Evolutionary conservation across 2,888 invertebrate genomes (phyloP).

Genomic region (Drosophila conformis): DNA sequence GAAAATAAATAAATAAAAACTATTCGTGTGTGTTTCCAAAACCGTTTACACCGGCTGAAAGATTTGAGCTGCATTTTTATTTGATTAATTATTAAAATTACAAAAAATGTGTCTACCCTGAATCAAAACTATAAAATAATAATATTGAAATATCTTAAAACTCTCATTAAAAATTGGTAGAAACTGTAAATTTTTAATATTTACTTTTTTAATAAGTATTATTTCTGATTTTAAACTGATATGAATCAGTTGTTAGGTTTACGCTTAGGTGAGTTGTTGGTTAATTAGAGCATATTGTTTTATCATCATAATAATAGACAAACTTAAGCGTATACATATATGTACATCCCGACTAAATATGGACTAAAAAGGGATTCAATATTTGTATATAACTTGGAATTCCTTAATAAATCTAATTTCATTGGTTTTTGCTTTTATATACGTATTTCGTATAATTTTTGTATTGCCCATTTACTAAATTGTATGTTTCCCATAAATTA

Average conservation of each 20-base stretch:
- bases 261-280: too few relatives aligned
- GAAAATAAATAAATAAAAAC: background rate
- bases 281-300: background rate
- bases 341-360: background rate
- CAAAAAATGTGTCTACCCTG: background rate
- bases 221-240: background rate
- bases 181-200: too few relatives aligned
- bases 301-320: background rate
- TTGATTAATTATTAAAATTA: background rate
- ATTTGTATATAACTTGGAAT: too few relatives aligned
- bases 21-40: constrained; percentile 5
- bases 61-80: background rate
- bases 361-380: too few relatives aligned
- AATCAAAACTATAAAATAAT: background rate
- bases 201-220: background rate
- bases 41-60: constrained; percentile 2
- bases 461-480: background rate
- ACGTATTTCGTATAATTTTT: background rate
- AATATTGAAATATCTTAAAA: background rate
- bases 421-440: background rate
- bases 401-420: background rate
- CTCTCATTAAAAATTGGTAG: background rate
- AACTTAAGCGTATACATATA: background rate
- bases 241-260: background rate
- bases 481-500: background rate